A percentile compares a stretch with the other conserved stretches of the same genome.
phyloP scores from a whole-genome alignment of 2,888 invertebrate species.

The Loripinus fragilis region DNA sequence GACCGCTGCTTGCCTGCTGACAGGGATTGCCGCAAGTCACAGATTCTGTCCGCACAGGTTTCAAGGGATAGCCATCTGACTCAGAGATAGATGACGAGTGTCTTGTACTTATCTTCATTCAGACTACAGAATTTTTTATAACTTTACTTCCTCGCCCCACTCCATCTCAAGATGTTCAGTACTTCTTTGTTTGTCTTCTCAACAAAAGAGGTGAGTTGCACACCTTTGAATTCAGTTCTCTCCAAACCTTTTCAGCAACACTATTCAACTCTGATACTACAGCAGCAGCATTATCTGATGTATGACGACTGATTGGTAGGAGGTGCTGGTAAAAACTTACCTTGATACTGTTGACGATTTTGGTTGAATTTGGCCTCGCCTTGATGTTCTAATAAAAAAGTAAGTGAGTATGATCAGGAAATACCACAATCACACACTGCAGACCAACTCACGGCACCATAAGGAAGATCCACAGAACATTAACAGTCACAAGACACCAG shows the following conservation, averaged over 20 bases:
- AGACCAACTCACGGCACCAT: too few relatives aligned
- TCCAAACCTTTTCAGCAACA: not conserved
- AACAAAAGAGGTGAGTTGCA: constrained; percentile 1
- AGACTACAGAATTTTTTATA: not conserved
- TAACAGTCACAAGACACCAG: too few relatives aligned
- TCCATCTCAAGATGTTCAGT: constrained; percentile 11
- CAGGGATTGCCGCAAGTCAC: constrained; percentile 2
- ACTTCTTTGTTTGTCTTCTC: constrained; percentile 15
- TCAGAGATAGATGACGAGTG: not conserved
- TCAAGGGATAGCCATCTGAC: constrained; percentile 8
- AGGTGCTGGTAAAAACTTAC: not conserved
- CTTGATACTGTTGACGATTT: not conserved
- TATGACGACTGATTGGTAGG: not conserved
- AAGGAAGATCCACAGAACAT: too few relatives aligned
- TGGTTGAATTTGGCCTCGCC: not conserved
- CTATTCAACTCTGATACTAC: constrained; percentile 10
- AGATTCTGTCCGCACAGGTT: not conserved
- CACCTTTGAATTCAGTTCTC: constrained; percentile 7
- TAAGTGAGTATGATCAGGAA: too few relatives aligned
- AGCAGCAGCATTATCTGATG: constrained; percentile 8
- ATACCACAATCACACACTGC: too few relatives aligned
- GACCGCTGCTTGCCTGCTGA: not conserved
- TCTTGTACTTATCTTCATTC: constrained; percentile 3
- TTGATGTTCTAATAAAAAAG: not conserved
- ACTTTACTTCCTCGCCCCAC: not conserved